phyloP scores from a whole-genome alignment of 2,113 vertebrate genomes.

The Gnathonemus echidnorhynchus region DNA sequence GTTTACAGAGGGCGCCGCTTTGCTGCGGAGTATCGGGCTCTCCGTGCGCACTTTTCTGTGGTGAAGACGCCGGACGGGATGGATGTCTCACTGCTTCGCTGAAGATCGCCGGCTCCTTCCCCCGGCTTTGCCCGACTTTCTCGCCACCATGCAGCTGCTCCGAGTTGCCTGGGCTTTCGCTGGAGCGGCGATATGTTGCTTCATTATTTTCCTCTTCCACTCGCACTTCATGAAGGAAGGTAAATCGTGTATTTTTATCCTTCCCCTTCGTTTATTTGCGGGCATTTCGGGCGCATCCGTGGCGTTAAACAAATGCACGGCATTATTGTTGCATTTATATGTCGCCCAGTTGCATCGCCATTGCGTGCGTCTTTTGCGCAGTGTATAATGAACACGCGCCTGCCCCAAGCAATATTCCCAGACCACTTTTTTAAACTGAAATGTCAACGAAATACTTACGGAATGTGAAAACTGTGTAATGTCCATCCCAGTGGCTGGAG shows the following conservation, averaged over 20 bases:
- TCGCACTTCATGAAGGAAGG: constrained; percentile 79
- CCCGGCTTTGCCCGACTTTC: constrained; percentile 59
- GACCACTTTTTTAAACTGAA: neutral
- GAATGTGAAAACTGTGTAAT: neutral
- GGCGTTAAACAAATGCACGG: neutral
- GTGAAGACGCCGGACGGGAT: constrained; percentile 18
- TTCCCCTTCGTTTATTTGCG: neutral
- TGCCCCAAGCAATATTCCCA: neutral
- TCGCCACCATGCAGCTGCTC: constrained; percentile 79
- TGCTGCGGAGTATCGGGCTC: neutral
- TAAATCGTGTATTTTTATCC: constrained; percentile 51
- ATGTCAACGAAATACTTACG: neutral
- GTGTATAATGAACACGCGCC: neutral
- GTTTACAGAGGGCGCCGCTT: neutral
- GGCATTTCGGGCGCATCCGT: neutral
- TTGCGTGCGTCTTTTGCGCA: neutral
- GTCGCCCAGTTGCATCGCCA: neutral
- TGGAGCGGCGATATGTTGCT: constrained; percentile 76
- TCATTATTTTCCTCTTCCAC: constrained; percentile 78
- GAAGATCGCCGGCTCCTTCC: constrained; percentile 44
- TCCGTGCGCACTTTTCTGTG: neutral
- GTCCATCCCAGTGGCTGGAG: neutral
- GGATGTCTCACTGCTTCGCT: constrained; percentile 17
- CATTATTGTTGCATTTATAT: neutral
- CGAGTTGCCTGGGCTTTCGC: constrained; percentile 79